Base-by-base conservation (phyloP, 2,113 vertebrate genomes). In the Etia nguti region DNA sequence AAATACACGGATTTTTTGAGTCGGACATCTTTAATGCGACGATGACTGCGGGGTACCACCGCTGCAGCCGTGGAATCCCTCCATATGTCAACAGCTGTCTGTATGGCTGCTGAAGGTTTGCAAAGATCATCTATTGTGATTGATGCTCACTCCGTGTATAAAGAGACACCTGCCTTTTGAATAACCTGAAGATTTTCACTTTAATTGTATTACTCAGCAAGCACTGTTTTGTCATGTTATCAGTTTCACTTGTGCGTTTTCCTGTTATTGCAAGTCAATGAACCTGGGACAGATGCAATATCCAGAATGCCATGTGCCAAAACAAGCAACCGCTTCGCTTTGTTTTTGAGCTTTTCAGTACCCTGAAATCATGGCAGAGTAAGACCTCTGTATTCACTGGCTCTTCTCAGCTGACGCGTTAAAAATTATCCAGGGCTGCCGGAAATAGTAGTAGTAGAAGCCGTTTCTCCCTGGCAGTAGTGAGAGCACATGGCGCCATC, bases 81-180 rank as follows among this genome's bases (percentile, higher is more conserved):
- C 89, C 59, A 43, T 57, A 86, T 41, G 57, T 59, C 65, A 59
- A 31, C 75, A 20, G 24, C 15, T 34, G 1, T 24, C 22, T 3
- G 62, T 82, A 34, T 15, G 22, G 1, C 70, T 70, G 60, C 54
- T 48, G 41, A 52, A 22, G 18, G 24, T 3, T 41, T 26, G 34
- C 91, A 80, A 15, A 92, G 90, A 87, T 92, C 90, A 86, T 91
- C 22, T 89, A 60, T 41, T 20, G 0, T 2, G 1, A 2, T 2
- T 0, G 5, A 18, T 12, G 22, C n/a, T 50, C 54, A 75, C 86
- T 52, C 52, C 1, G 26, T 48, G 2, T 4, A 4, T 11, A 22
- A 6, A 10, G 38, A 50, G 9, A 13, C 43, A 8, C 6, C 4
- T 34, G 24, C 2, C 31, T 60, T 22, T 11, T 3, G 10, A 82